phyloP scores from a whole-genome alignment of 2,113 vertebrate genomes.

The Orycteropus afer region DNA sequence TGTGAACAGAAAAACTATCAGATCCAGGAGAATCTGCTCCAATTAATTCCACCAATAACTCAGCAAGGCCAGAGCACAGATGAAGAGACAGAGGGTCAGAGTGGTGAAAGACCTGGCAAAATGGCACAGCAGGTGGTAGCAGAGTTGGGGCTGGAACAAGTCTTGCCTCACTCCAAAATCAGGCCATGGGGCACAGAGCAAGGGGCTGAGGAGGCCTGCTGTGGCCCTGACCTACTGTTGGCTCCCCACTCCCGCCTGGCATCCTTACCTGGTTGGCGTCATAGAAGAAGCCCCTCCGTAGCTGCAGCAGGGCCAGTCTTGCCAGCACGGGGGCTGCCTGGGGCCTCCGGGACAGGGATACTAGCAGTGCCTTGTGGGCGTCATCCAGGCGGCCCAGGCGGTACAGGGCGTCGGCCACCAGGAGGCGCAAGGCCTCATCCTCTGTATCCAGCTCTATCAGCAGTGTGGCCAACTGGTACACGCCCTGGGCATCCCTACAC shows the following conservation, averaged over 20 bases:
- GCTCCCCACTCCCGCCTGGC: neutral
- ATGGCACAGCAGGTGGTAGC: neutral
- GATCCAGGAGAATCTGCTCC: neutral
- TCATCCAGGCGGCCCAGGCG: slow-evolving; percentile 90
- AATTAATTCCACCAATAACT: neutral
- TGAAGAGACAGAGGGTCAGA: neutral
- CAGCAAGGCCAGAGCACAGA: neutral
- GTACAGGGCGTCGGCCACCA: slow-evolving; percentile 94
- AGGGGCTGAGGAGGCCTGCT: neutral
- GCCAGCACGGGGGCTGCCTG: slow-evolving; percentile 89
- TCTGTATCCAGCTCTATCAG: slow-evolving; percentile 91
- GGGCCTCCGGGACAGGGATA: slow-evolving; percentile 84
- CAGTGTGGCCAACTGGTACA: slow-evolving; percentile 91
- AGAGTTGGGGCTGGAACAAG: neutral
- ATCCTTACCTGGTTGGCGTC: slow-evolving; percentile 93
- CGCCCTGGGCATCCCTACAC: slow-evolving; percentile 90
- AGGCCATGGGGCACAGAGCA: accelerated
- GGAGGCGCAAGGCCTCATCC: slow-evolving; percentile 86
- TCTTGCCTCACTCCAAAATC: neutral
- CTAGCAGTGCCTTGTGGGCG: slow-evolving; percentile 89
- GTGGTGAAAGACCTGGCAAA: neutral
- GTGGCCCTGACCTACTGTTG: neutral
- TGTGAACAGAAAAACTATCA: accelerated
- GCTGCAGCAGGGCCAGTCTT: slow-evolving; percentile 92
- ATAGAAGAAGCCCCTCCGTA: slow-evolving; percentile 91